Evolutionary conservation across 2,797 vertebrate species (phyloP).

Genomic region (Xiphorhynchus erythropygius): DNA sequence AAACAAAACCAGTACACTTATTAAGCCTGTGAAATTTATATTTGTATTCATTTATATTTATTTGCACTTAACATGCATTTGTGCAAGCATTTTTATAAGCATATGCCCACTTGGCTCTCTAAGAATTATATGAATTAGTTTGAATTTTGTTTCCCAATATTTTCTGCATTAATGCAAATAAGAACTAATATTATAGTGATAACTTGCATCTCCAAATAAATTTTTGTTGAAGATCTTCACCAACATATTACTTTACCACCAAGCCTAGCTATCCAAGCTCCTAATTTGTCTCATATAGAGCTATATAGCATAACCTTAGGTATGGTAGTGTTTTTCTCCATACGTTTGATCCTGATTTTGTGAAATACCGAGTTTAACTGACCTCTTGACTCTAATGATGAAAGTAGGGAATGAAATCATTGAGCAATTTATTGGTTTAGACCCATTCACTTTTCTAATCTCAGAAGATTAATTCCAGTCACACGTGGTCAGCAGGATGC

Average conservation of each 20-base stretch:
- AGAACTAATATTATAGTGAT: background rate
- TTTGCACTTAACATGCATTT: background rate
- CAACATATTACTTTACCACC: background rate
- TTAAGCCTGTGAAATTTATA: background rate
- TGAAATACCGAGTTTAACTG: constrained; percentile 13
- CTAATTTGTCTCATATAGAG: background rate
- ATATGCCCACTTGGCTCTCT: background rate
- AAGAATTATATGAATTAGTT: background rate
- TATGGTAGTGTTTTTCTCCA: background rate
- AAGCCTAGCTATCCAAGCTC: background rate
- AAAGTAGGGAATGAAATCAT: constrained; percentile 6
- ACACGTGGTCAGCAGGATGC: constrained; percentile 27
- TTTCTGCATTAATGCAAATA: background rate
- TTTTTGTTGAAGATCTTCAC: background rate
- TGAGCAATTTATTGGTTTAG: constrained; percentile 37
- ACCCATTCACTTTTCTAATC: constrained; percentile 25
- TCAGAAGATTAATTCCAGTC: constrained; percentile 37
- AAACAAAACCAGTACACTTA: background rate
- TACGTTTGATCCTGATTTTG: background rate
- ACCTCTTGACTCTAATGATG: background rate
- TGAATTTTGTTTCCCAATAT: background rate
- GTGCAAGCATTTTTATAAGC: background rate
- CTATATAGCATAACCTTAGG: background rate
- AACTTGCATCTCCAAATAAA: background rate
- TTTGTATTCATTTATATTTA: background rate